Conservation (phyloP, 2,888 invertebrate genomes). For the Calephelis perditalis region DNA sequence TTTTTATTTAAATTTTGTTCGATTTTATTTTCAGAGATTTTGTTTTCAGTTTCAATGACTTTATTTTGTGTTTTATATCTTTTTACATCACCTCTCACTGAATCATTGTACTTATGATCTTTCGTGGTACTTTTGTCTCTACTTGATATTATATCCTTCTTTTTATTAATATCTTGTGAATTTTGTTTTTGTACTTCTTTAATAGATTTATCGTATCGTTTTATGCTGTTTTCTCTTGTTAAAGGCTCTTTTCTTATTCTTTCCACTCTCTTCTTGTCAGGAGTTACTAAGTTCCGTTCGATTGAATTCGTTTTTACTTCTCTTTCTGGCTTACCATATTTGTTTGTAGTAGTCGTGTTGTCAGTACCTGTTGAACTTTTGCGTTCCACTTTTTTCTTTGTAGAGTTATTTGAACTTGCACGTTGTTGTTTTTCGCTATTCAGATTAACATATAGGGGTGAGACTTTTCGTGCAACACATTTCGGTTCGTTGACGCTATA, state of each 20-base stretch:
- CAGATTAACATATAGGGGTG: conserved; percentile 7
- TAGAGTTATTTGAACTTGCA: not conserved
- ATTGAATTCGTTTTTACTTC: not conserved
- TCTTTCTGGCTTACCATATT: not conserved
- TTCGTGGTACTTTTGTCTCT: conserved; percentile 4
- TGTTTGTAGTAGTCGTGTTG: not conserved
- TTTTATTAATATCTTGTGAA: not conserved
- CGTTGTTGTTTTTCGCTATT: conserved; percentile 2
- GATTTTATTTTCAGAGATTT: conserved; percentile 3
- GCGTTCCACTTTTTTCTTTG: conserved; percentile 1
- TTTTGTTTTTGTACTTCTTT: conserved; percentile 2
- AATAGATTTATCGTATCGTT: not conserved
- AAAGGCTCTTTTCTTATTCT: not conserved
- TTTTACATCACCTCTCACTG: not conserved
- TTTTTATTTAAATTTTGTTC: not conserved
- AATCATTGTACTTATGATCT: not conserved
- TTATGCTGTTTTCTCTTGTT: conserved; percentile 3
- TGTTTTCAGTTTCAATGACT: not conserved
- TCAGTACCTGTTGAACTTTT: conserved; percentile 5
- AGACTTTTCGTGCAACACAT: conserved; percentile 10
- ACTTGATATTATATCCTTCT: not conserved
- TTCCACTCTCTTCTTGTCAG: conserved; percentile 4
- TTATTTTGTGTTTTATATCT: not conserved
- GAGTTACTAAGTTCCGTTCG: not conserved
- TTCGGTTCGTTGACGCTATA: conserved; percentile 1